Evolutionary conservation across 1,140 invertebrate genomes (phyloP).

Genomic region (Oryzaephilus surinamensis): DNA sequence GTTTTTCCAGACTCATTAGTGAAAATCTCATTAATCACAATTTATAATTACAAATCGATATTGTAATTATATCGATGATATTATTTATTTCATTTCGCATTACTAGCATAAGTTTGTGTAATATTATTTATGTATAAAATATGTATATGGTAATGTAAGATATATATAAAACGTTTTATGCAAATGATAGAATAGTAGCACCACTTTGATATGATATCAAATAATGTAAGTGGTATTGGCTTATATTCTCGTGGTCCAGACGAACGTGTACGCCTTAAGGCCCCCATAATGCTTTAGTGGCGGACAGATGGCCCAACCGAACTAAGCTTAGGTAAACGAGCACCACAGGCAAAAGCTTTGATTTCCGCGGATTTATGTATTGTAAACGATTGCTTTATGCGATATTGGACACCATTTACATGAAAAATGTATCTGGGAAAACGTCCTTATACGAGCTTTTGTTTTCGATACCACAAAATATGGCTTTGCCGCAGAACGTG

Average conservation of each 20-base stretch:
- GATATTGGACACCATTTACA: slow-evolving; percentile 40
- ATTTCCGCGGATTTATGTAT: slow-evolving; percentile 40
- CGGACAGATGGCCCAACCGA: slow-evolving; percentile 22
- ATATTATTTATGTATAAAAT: no score
- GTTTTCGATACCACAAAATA: slow-evolving; percentile 39
- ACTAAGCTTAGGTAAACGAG: slow-evolving; percentile 29
- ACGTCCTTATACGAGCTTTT: slow-evolving; percentile 34
- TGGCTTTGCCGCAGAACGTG: slow-evolving; percentile 32
- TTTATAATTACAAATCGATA: no score
- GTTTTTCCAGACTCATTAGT: no score
- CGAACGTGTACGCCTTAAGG: slow-evolving; percentile 8
- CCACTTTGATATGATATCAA: no score
- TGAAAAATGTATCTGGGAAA: slow-evolving; percentile 38
- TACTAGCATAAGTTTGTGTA: no score
- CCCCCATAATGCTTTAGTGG: slow-evolving; percentile 9
- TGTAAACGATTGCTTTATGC: slow-evolving; percentile 40
- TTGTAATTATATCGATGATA: no score
- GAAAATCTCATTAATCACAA: no score
- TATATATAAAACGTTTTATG: no score
- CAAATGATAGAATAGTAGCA: no score
- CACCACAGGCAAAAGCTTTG: slow-evolving; percentile 27
- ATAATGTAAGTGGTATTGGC: no score
- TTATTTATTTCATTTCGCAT: no score
- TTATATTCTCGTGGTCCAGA: slow-evolving; percentile 8
- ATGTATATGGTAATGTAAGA: no score